Evolutionary conservation across 2,888 invertebrate species (phyloP).

Genomic region (Odontocerum albicorne): DNA sequence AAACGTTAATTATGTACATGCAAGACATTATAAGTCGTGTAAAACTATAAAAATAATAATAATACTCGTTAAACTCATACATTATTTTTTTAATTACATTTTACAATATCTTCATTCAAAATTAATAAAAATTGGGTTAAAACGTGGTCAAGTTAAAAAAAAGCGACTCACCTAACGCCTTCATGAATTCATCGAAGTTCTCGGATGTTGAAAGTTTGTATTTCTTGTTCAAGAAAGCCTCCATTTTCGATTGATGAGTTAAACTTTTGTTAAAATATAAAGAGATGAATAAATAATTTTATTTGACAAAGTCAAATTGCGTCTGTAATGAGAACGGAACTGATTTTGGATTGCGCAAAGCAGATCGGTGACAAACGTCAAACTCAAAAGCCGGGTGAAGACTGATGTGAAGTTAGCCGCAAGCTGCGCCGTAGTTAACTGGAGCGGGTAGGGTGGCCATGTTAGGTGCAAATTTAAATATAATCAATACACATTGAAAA

Average conservation of each 20-base stretch:
- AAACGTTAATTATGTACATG: no score
- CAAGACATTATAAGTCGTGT: no score
- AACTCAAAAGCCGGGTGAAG: slow-evolving; percentile 2
- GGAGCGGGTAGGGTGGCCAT: slow-evolving; percentile 3
- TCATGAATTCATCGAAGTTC: slow-evolving; percentile 78
- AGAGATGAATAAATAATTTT: no score
- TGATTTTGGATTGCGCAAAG: no score
- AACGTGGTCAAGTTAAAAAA: slow-evolving; percentile 1
- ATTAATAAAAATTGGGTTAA: background rate
- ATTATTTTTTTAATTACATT: background rate
- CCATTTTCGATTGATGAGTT: slow-evolving; percentile 20
- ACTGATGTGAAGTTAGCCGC: slow-evolving; percentile 15
- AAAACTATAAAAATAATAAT: no score
- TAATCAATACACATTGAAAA: no score
- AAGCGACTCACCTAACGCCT: slow-evolving; percentile 64
- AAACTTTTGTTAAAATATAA: background rate
- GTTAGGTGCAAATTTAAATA: background rate
- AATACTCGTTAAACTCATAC: no score
- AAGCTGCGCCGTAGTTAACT: background rate
- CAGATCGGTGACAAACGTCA: slow-evolving; percentile 5
- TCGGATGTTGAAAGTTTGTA: slow-evolving; percentile 69
- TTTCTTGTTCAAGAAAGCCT: slow-evolving; percentile 58
- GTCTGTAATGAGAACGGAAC: no score
- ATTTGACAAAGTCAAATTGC: no score
- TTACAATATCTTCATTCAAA: background rate